A percentile compares a stretch with the other conserved stretches of the same genome.
Evolutionary conservation across 2,113 vertebrate genomes (phyloP).

Genomic region (Atherinomorus stipes): DNA sequence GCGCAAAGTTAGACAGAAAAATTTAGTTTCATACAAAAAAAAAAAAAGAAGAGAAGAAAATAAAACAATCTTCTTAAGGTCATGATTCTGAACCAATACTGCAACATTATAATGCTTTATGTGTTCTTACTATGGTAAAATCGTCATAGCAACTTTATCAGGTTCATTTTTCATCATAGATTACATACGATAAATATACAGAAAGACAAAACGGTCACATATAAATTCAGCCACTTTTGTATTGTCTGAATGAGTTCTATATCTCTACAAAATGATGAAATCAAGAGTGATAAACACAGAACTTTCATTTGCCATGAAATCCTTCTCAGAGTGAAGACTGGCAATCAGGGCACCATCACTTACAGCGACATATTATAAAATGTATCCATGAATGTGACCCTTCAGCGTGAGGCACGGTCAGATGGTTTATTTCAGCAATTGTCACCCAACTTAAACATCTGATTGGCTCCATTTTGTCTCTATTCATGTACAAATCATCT

Average conservation of each 20-base stretch:
- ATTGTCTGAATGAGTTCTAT: constrained; percentile 1
- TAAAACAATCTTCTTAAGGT: not conserved
- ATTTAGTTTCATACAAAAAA: constrained; percentile 5
- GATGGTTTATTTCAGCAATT: constrained; percentile 62
- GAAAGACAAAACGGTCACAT: constrained; percentile 16
- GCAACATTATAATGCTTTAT: not conserved
- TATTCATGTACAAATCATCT: constrained; percentile 36
- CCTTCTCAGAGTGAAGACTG: constrained; percentile 28
- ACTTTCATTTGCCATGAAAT: constrained; percentile 51
- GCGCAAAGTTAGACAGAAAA: not conserved
- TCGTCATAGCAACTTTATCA: constrained; percentile 15
- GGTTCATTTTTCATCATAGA: constrained; percentile 32
- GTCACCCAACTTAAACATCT: constrained; percentile 35
- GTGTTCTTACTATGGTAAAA: not conserved
- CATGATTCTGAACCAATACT: not conserved
- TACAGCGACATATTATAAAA: constrained; percentile 33
- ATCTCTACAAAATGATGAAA: not conserved
- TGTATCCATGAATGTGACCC: constrained; percentile 51
- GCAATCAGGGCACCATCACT: constrained; percentile 63
- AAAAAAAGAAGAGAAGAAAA: not conserved
- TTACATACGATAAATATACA: constrained; percentile 26
- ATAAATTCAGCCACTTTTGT: constrained; percentile 8
- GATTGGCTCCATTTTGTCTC: constrained; percentile 59
- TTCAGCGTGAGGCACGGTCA: constrained; percentile 47
- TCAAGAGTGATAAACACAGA: constrained; percentile 34